Evolutionary conservation across 2,113 vertebrate genomes (phyloP).

Genomic region (Gorsachius goisagi): DNA sequence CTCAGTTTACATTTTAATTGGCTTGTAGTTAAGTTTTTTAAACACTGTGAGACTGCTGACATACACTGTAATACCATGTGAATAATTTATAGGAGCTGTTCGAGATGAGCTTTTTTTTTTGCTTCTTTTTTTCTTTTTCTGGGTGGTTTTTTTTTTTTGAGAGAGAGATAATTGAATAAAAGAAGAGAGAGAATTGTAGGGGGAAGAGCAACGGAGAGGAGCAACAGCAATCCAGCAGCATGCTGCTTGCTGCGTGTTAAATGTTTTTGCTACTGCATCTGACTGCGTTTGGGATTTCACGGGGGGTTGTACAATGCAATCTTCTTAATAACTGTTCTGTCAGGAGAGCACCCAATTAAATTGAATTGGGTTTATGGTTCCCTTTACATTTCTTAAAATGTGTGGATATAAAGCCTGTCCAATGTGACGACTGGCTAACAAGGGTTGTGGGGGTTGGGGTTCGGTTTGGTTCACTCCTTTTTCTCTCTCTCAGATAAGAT

Average conservation of each 20-base stretch:
- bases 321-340: slow-evolving; percentile 80
- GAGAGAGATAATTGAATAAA: slow-evolving; percentile 55
- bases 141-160: slow-evolving; percentile 17
- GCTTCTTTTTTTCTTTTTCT: too few relatives aligned
- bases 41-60: slow-evolving; percentile 83
- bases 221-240: background rate
- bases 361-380: slow-evolving; percentile 76
- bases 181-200: slow-evolving; percentile 10
- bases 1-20: slow-evolving; percentile 90
- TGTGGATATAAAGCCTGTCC: slow-evolving; percentile 66
- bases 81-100: slow-evolving; percentile 83
- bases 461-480: background rate
- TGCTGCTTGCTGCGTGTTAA: slow-evolving; percentile 56
- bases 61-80: slow-evolving; percentile 83
- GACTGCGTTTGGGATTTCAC: slow-evolving; percentile 67
- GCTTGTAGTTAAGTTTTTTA: slow-evolving; percentile 86
- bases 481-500: slow-evolving; percentile 22
- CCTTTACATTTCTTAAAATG: slow-evolving; percentile 70
- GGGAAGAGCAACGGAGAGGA: background rate
- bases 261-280: slow-evolving; percentile 52
- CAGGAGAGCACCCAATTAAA: slow-evolving; percentile 82
- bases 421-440: slow-evolving; percentile 56
- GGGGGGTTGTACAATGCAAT: slow-evolving; percentile 67
- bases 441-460: background rate
- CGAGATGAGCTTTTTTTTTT: slow-evolving; percentile 54